These are phyloP conservation scores for Tenthredo notha DNA, from an alignment of 2,888 invertebrate species.

Conservation along the genomic window DNA sequence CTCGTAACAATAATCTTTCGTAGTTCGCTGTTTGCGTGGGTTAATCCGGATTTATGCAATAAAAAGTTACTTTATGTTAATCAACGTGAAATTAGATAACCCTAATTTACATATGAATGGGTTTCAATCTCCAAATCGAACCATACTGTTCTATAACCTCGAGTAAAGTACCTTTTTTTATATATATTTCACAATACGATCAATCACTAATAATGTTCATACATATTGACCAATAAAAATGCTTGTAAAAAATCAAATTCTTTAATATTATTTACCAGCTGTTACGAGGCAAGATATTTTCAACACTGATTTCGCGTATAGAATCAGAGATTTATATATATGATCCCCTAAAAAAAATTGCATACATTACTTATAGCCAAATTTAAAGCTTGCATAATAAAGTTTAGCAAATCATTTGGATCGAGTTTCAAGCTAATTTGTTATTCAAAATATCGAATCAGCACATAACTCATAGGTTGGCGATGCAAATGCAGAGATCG, in stretches of 20 bases:
- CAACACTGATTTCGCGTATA: background rate
- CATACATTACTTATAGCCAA: background rate
- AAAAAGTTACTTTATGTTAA: conserved; percentile 18
- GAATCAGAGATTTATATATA: background rate
- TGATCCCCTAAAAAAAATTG: background rate
- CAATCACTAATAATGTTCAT: background rate
- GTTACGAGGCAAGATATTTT: background rate
- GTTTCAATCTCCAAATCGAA: background rate
- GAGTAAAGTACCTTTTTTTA: background rate
- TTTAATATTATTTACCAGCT: background rate
- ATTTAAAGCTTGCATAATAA: conserved; percentile 1
- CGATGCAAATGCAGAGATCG: conserved; percentile 7
- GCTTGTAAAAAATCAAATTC: background rate
- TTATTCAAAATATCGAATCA: background rate
- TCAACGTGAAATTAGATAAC: conserved; percentile 32
- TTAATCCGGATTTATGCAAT: conserved; percentile 20
- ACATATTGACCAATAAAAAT: background rate
- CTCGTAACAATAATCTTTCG: conserved; percentile 22
- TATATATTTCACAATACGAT: background rate
- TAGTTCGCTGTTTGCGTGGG: conserved; percentile 16
- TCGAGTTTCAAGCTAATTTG: background rate
- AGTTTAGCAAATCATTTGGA: background rate
- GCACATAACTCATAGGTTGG: background rate
- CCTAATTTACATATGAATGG: conserved; percentile 9
- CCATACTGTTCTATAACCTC: background rate